Percentiles rank a stretch among this genome's conserved stretches.
phyloP scores from a whole-genome alignment of 2,113 vertebrate species.

The Ciconia stormi region DNA sequence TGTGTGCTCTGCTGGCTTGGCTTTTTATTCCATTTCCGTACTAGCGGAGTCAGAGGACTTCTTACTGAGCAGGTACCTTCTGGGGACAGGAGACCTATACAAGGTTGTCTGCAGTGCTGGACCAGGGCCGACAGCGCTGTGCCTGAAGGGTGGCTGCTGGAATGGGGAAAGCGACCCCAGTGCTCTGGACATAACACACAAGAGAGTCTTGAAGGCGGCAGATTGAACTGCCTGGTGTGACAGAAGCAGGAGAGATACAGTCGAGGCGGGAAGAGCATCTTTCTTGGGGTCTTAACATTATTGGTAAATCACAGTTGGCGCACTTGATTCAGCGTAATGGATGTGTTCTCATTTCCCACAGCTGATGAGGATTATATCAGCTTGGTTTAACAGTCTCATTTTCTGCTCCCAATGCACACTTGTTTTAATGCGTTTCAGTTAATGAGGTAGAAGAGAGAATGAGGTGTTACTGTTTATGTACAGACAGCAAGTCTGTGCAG shows the following conservation, averaged over 20 bases:
- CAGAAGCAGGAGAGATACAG: not conserved
- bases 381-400: constrained; percentile 80
- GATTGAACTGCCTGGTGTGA: not conserved
- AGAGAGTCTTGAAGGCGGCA: accelerated
- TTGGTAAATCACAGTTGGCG: not conserved
- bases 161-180: accelerated
- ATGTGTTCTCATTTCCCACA: constrained; percentile 71
- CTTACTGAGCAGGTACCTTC: not conserved
- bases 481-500: constrained; percentile 51
- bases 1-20: not conserved
- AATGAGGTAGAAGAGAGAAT: constrained; percentile 81
- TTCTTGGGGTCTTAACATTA: not conserved
- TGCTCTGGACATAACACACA: not conserved
- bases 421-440: constrained; percentile 82
- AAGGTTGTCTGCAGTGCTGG: not conserved
- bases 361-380: constrained; percentile 80
- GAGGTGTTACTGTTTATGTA: constrained; percentile 76
- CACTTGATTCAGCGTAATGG: constrained; percentile 60
- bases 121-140: not conserved
- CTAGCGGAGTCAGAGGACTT: not conserved
- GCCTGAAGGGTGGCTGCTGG: not conserved
- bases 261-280: not conserved
- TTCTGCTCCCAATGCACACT: constrained; percentile 78
- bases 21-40: not conserved
- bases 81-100: accelerated